phyloP scores from a whole-genome alignment of 2,888 invertebrate species.

The Toxonevra muliebris region DNA sequence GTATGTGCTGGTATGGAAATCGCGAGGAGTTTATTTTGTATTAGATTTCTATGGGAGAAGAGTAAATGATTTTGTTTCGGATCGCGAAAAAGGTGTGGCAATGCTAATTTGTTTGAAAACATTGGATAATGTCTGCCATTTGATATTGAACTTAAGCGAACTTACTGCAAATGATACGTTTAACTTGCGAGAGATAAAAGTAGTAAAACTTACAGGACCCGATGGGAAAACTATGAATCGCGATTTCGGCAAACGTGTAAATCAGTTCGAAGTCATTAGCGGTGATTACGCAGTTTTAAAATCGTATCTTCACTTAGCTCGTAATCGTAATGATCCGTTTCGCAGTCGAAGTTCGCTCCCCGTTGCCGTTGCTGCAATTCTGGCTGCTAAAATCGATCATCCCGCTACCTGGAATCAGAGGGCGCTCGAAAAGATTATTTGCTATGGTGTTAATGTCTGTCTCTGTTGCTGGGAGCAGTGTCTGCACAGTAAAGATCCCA shows the following conservation, averaged over 20 bases:
- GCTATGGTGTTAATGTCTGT: slow-evolving; percentile 57
- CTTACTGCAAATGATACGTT: slow-evolving; percentile 45
- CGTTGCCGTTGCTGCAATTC: slow-evolving; percentile 50
- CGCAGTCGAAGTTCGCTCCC: slow-evolving; percentile 58
- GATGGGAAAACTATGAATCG: slow-evolving; percentile 48
- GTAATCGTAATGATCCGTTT: slow-evolving; percentile 50
- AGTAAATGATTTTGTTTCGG: slow-evolving; percentile 41
- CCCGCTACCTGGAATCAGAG: slow-evolving; percentile 59
- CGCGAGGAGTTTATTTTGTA: slow-evolving; percentile 53
- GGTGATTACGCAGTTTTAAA: slow-evolving; percentile 56
- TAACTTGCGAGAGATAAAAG: slow-evolving; percentile 51
- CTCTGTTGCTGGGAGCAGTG: slow-evolving; percentile 55
- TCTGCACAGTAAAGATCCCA: slow-evolving; percentile 40
- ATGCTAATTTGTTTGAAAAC: slow-evolving; percentile 52
- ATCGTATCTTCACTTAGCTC: slow-evolving; percentile 53
- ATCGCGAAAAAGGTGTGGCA: slow-evolving; percentile 47
- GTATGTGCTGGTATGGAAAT: slow-evolving; percentile 59
- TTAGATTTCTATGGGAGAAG: slow-evolving; percentile 59
- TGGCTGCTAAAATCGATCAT: slow-evolving; percentile 60
- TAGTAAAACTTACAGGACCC: slow-evolving; percentile 51
- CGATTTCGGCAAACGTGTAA: slow-evolving; percentile 50
- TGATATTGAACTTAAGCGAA: slow-evolving; percentile 51
- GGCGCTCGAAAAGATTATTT: slow-evolving; percentile 55
- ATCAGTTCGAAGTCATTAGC: slow-evolving; percentile 54
- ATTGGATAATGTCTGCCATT: slow-evolving; percentile 53